Base-by-base conservation (phyloP, 2,888 invertebrate genomes). In the Hypolimnas misippus region DNA sequence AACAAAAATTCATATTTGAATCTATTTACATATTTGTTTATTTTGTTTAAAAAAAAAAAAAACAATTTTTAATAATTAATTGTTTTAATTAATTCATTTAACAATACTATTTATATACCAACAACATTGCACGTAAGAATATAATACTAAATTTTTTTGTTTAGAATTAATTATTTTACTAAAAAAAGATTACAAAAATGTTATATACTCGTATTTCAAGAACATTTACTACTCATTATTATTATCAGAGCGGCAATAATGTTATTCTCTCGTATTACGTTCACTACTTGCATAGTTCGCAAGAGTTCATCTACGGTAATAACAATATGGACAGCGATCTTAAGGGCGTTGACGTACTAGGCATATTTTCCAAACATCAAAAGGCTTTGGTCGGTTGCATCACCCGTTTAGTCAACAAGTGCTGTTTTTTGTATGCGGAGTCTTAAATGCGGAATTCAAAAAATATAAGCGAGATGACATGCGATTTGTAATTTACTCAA, bases 211-310 rank as follows among this genome's bases (percentile, higher is more conserved):
- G 7, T 14, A 25, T 54, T 57, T 46, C 53, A 33, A 50, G 49
- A 49, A 33, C 29, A 16, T 54, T 54, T 25, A 25, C 17, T 53
- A 53, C n/a, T n/a, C 68, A 76, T 71, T 74, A 70, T 70, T 75
- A 17, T 68, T 70, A 79, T 73, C 75, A 78, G 77, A 79, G 78
- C 77, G 76, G 75, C 72, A 78, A 79, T 65, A 65, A 65, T 65
- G 29, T 46, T 46, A 58, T 57, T 65, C 51, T 12, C 38, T 21
- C 16, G 29, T 16, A 55, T 63, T 58, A 49, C 62, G 51, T 38
- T 62, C 55, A 55, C 60, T 60, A 44, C 44, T 42, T 63, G 51
- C 44, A n/a, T 38, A 50, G n/a, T 38, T 42, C 33, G 61, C 55
- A 61, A 64, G 52, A 57, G 49, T 53, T 60, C 52, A 52, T 38